A percentile compares a stretch with the other conserved stretches of the same genome.
These are phyloP conservation scores for Malthinus flaveolus DNA, from an alignment of 2,888 invertebrate species.

Conservation along the genomic window DNA sequence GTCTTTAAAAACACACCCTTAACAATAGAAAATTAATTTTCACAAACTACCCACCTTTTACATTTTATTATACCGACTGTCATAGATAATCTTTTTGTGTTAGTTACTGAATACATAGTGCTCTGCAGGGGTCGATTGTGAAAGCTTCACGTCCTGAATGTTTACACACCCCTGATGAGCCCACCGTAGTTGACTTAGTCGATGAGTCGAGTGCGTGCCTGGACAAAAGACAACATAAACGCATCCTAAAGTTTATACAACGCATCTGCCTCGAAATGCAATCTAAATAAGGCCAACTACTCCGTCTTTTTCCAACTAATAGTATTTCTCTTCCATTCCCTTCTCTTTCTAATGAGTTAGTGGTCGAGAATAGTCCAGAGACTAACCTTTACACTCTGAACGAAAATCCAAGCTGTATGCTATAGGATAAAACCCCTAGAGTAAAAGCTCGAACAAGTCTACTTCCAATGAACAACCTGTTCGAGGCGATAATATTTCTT, in stretches of 20 bases:
- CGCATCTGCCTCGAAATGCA: slow-evolving; percentile 31
- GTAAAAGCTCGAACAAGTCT: slow-evolving; percentile 32
- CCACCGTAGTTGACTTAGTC: slow-evolving; percentile 50
- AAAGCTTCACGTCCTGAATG: slow-evolving; percentile 46
- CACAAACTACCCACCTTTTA: slow-evolving; percentile 2
- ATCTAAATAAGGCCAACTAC: slow-evolving; percentile 8
- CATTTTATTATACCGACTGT: slow-evolving; percentile 17
- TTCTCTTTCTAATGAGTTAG: slow-evolving; percentile 28
- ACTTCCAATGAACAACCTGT: slow-evolving; percentile 42
- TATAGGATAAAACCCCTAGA: slow-evolving; percentile 37
- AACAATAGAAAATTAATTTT: slow-evolving; percentile 2
- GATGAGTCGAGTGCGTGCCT: slow-evolving; percentile 51
- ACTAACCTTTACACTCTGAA: slow-evolving; percentile 29
- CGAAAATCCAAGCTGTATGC: slow-evolving; percentile 36
- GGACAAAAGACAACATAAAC: slow-evolving; percentile 50
- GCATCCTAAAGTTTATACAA: slow-evolving; percentile 31
- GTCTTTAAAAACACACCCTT: slow-evolving; percentile 1
- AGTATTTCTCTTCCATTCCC: slow-evolving; percentile 11
- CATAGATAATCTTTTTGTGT: slow-evolving; percentile 22
- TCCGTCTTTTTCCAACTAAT: neutral
- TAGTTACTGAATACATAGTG: slow-evolving; percentile 20
- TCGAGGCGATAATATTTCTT: slow-evolving; percentile 30
- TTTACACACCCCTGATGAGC: slow-evolving; percentile 51
- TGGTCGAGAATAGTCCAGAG: slow-evolving; percentile 20
- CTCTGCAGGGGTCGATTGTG: slow-evolving; percentile 43